phyloP scores from a whole-genome alignment of 1,140 invertebrate genomes.

The Eurosta solidaginis region DNA sequence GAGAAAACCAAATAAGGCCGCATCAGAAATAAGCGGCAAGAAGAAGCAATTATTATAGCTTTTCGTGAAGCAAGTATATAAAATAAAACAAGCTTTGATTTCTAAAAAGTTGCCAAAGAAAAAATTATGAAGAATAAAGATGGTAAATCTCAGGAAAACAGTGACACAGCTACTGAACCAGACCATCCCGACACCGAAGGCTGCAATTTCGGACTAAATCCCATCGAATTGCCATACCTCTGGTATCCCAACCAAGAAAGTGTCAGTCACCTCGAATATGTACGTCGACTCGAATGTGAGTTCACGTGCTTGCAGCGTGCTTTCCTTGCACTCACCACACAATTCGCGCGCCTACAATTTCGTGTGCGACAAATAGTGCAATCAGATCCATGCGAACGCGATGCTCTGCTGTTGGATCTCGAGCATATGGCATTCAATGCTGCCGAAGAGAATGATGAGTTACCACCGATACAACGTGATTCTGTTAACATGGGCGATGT shows the following conservation, averaged over 20 bases:
- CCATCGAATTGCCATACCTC: background rate
- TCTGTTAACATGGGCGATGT: conserved; percentile 29
- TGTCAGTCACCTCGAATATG: conserved; percentile 29
- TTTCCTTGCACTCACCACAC: conserved; percentile 19
- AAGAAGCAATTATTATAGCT: no score
- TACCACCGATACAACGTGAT: conserved; percentile 9
- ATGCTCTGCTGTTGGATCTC: background rate
- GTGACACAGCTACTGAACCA: background rate
- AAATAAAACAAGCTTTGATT: background rate
- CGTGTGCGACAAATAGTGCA: conserved; percentile 31
- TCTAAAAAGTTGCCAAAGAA: background rate
- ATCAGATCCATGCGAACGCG: conserved; percentile 13
- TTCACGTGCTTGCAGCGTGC: conserved; percentile 23
- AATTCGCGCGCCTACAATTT: conserved; percentile 33
- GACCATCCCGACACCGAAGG: background rate
- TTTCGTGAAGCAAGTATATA: no score
- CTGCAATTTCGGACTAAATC: background rate
- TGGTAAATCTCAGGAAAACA: background rate
- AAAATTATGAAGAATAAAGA: background rate
- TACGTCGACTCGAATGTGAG: conserved; percentile 22
- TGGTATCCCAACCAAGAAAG: conserved; percentile 29
- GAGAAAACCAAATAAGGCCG: background rate
- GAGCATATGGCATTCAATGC: conserved; percentile 19
- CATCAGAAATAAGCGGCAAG: background rate
- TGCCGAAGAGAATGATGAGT: background rate